Evolutionary conservation across 2,888 invertebrate genomes (phyloP).

Genomic region (Coecobrya sp.): DNA sequence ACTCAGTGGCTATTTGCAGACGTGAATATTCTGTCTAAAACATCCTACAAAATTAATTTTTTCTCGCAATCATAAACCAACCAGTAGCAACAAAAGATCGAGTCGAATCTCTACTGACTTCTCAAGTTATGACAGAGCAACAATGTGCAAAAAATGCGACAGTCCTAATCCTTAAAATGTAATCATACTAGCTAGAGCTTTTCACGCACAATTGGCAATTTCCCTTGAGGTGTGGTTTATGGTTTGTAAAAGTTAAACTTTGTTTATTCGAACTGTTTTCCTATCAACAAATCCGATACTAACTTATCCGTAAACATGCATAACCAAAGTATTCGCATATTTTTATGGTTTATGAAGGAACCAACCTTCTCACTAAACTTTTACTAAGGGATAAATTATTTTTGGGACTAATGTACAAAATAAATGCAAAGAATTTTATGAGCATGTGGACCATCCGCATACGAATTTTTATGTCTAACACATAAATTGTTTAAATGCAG

Average conservation of each 20-base stretch:
- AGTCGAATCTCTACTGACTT: not conserved
- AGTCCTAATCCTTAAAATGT: conserved; percentile 45
- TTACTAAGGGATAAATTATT: conserved; percentile 12
- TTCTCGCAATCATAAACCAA: conserved; percentile 3
- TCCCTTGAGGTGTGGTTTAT: conserved; percentile 77
- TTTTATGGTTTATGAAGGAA: conserved; percentile 19
- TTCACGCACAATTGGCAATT: conserved; percentile 71
- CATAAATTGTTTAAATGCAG: conserved; percentile 14
- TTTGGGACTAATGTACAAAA: conserved; percentile 5
- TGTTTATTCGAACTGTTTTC: not conserved
- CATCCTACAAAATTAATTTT: not conserved
- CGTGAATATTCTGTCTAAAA: not conserved
- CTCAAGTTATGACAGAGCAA: conserved; percentile 3
- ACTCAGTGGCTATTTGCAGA: not conserved
- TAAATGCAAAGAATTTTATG: conserved; percentile 58
- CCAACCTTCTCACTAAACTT: not conserved
- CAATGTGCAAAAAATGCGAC: conserved; percentile 54
- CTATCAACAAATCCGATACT: conserved; percentile 14
- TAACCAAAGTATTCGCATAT: too few species aligned
- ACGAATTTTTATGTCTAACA: conserved; percentile 53
- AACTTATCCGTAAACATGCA: not conserved
- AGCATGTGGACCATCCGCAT: conserved; percentile 15
- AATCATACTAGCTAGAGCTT: not conserved
- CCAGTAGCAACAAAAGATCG: conserved; percentile 25
- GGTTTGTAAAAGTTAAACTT: conserved; percentile 55